phyloP scores from a whole-genome alignment of 2,888 invertebrate species.

The Caenorhabditis virilis region DNA sequence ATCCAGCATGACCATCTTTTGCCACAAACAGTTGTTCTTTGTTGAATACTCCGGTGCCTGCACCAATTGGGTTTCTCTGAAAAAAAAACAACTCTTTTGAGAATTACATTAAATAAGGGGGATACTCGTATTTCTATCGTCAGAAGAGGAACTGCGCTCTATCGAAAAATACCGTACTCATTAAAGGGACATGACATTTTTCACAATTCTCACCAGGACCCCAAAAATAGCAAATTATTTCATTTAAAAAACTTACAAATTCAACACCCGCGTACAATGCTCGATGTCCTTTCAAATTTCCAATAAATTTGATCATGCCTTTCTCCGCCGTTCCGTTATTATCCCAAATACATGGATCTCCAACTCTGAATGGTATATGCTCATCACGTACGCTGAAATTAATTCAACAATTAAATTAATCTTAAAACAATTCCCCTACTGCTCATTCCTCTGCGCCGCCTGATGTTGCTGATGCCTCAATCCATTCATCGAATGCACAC shows the following conservation, averaged over 20 bases:
- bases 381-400: slow-evolving; percentile 38
- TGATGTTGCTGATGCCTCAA: not conserved
- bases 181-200: too few relatives aligned
- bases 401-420: not conserved
- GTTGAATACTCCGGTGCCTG: slow-evolving; percentile 73
- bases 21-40: slow-evolving; percentile 72
- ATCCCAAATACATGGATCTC: slow-evolving; percentile 73
- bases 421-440: slow-evolving; percentile 6
- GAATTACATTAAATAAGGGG: slow-evolving; percentile 6
- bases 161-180: not conserved
- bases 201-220: not conserved
- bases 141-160: not conserved
- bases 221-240: not conserved
- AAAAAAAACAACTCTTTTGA: slow-evolving; percentile 13
- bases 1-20: slow-evolving; percentile 71
- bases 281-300: slow-evolving; percentile 71
- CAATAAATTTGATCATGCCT: slow-evolving; percentile 73
- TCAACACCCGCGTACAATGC: slow-evolving; percentile 73
- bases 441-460: slow-evolving; percentile 16
- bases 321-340: slow-evolving; percentile 70
- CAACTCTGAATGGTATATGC: slow-evolving; percentile 57
- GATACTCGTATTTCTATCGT: not conserved
- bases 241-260: slow-evolving; percentile 70
- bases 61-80: slow-evolving; percentile 73
- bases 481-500: slow-evolving; percentile 36